A percentile compares a stretch with the other conserved stretches of the same genome.
Conservation (phyloP, 2,888 invertebrate species). For the Harpalus rubripes region DNA sequence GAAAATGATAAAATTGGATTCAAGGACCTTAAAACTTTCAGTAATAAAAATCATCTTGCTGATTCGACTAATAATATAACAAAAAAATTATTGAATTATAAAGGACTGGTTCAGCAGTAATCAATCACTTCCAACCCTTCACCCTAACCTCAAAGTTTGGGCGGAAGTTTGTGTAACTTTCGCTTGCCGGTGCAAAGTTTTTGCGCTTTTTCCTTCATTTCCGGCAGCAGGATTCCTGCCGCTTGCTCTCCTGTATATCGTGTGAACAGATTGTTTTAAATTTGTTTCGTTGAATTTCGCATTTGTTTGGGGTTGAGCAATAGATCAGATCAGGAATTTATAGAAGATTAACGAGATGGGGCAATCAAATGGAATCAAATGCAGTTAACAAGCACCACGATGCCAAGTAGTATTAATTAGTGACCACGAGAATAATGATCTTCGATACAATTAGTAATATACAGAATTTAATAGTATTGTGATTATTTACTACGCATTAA, state of each 20-base stretch:
- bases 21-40: no score
- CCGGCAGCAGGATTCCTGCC: neutral
- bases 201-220: neutral
- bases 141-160: neutral
- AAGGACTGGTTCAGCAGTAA: neutral
- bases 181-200: neutral
- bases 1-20: no score
- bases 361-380: neutral
- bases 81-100: neutral
- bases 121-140: neutral
- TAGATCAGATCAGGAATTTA: neutral
- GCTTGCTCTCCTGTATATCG: neutral
- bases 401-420: neutral
- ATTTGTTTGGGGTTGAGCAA: neutral
- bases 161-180: neutral
- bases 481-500: no score
- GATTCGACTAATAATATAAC: neutral
- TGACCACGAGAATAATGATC: neutral
- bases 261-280: neutral
- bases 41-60: no score
- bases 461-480: neutral
- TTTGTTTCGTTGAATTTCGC: neutral
- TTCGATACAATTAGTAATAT: neutral
- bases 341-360: neutral
- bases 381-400: neutral